Percentiles rank a stretch among this genome's conserved stretches.
Conservation (phyloP, 2,797 vertebrate genomes). For the Channallabes apus region DNA sequence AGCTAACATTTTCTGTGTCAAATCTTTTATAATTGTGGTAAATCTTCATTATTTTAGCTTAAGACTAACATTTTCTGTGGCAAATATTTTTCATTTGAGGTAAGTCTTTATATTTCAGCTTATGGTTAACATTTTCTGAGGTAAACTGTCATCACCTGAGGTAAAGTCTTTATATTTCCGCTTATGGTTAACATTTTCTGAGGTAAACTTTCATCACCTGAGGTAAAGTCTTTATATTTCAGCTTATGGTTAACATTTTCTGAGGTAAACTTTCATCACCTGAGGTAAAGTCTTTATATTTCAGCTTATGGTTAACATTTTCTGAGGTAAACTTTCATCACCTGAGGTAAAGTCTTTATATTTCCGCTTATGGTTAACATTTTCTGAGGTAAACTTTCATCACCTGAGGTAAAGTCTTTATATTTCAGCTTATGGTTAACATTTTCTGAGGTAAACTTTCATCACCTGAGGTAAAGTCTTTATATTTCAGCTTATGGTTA, state of each 20-base stretch:
- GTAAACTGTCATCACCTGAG: no score
- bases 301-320: neutral
- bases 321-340: no score
- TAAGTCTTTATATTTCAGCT: neutral
- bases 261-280: neutral
- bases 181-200: neutral
- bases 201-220: neutral
- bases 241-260: neutral
- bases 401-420: no score
- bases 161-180: no score
- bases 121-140: no score
- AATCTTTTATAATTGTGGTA: neutral
- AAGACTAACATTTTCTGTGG: neutral
- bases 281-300: neutral
- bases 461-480: no score
- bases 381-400: no score
- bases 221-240: neutral
- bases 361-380: no score
- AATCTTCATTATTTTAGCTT: neutral
- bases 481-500: no score
- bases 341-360: no score
- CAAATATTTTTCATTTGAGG: neutral
- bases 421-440: neutral
- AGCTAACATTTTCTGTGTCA: no score
- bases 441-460: neutral